Conservation (phyloP, 2,888 invertebrate genomes). For the Euphydryas editha region DNA sequence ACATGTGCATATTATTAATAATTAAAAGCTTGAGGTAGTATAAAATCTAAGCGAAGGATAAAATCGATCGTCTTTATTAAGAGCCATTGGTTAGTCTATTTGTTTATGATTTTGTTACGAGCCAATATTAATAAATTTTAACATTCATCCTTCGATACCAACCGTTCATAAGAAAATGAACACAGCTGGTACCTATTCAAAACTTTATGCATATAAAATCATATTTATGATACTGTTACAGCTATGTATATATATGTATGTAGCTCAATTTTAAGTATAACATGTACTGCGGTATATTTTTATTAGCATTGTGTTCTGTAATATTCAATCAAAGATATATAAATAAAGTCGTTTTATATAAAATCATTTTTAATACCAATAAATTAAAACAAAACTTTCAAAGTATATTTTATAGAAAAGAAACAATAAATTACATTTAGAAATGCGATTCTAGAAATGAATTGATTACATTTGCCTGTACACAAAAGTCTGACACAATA, state of each 20-base stretch:
- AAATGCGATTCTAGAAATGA: background rate
- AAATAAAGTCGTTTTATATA: too few relatives aligned
- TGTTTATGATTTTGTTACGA: background rate
- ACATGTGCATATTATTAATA: background rate
- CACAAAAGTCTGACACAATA: slow-evolving; percentile 13
- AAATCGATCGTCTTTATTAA: background rate
- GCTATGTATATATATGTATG: too few relatives aligned
- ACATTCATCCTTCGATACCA: slow-evolving; percentile 1
- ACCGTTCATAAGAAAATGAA: background rate
- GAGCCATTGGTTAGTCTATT: background rate
- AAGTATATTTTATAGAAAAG: too few relatives aligned
- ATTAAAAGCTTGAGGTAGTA: background rate
- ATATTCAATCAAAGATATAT: too few relatives aligned
- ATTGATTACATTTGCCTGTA: background rate
- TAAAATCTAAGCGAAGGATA: background rate
- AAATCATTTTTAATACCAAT: too few relatives aligned
- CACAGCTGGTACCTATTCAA: background rate
- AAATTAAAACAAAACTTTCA: too few relatives aligned
- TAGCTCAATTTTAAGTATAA: too few relatives aligned
- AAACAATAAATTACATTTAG: too few relatives aligned
- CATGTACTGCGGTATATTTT: too few relatives aligned
- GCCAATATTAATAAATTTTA: background rate
- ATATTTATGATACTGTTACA: background rate
- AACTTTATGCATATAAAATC: background rate
- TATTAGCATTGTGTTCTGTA: too few relatives aligned